phyloP scores from a whole-genome alignment of 1,140 invertebrate genomes.

The Episyrphus balteatus region DNA sequence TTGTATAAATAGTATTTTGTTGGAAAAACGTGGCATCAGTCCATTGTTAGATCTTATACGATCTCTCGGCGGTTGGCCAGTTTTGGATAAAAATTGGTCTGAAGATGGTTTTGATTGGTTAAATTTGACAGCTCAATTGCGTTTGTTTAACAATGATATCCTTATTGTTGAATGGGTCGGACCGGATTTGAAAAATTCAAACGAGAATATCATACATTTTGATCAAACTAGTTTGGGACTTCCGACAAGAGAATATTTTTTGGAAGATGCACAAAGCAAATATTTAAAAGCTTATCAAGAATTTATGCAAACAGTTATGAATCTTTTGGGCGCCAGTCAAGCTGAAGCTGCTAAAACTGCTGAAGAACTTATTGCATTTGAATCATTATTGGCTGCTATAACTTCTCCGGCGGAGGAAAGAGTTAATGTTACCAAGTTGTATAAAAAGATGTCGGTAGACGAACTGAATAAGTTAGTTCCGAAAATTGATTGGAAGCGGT shows the following conservation, averaged over 20 bases:
- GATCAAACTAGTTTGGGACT: constrained; percentile 81
- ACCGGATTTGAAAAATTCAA: constrained; percentile 79
- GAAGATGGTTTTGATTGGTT: constrained; percentile 60
- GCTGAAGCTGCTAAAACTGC: constrained; percentile 50
- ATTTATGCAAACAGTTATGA: constrained; percentile 60
- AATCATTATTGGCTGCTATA: constrained; percentile 57
- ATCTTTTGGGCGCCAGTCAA: constrained; percentile 52
- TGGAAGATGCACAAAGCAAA: constrained; percentile 53
- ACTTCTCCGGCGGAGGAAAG: constrained; percentile 68
- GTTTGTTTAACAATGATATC: constrained; percentile 71
- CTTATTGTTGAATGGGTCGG: constrained; percentile 75
- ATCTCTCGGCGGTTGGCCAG: constrained; percentile 72
- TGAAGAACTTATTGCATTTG: constrained; percentile 68
- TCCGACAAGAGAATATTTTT: constrained; percentile 75
- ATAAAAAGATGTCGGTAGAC: constrained; percentile 62
- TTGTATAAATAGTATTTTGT: constrained; percentile 68
- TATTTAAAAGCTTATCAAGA: constrained; percentile 69
- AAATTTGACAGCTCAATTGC: constrained; percentile 58
- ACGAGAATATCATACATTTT: constrained; percentile 75
- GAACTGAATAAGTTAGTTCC: constrained; percentile 58
- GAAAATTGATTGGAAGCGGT: constrained; percentile 65
- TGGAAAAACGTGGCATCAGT: constrained; percentile 53
- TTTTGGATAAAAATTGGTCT: constrained; percentile 55
- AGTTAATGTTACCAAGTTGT: constrained; percentile 59
- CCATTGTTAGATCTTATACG: constrained; percentile 59